phyloP scores from a whole-genome alignment of 2,113 vertebrate genomes.

The Mesitornis unicolor region DNA sequence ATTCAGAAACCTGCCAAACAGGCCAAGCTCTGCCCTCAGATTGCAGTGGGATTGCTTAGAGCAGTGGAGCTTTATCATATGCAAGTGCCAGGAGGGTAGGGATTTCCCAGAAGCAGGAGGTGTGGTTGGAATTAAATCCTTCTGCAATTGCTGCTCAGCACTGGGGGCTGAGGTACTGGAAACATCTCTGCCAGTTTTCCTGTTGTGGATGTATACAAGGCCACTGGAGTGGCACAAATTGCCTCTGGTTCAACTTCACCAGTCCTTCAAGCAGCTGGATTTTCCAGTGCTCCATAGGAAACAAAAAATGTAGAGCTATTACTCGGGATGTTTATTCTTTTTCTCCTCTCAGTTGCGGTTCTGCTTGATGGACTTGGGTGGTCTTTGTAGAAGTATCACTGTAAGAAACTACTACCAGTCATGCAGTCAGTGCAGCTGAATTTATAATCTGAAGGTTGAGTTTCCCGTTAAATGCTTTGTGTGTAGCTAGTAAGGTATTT shows the following conservation, averaged over 20 bases:
- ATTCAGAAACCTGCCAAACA: conserved; percentile 37
- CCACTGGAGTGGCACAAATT: not conserved
- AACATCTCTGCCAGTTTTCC: not conserved
- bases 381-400: not conserved
- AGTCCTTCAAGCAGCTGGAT: not conserved
- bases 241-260: not conserved
- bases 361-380: not conserved
- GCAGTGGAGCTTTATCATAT: not conserved
- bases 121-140: conserved; percentile 14
- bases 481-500: not conserved
- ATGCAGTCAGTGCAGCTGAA: not conserved
- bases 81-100: not conserved
- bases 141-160: not conserved
- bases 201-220: not conserved
- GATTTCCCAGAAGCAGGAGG: conserved; percentile 31
- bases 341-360: not conserved
- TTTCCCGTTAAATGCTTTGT: not conserved
- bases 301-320: not conserved
- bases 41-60: conserved; percentile 27
- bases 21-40: conserved; percentile 3
- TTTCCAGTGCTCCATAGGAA: not conserved
- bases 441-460: not conserved
- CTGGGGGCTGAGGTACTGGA: not conserved
- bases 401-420: not conserved
- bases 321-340: not conserved